phyloP scores from a whole-genome alignment of 2,797 vertebrate species.

The Sarcophilus harrisii region DNA sequence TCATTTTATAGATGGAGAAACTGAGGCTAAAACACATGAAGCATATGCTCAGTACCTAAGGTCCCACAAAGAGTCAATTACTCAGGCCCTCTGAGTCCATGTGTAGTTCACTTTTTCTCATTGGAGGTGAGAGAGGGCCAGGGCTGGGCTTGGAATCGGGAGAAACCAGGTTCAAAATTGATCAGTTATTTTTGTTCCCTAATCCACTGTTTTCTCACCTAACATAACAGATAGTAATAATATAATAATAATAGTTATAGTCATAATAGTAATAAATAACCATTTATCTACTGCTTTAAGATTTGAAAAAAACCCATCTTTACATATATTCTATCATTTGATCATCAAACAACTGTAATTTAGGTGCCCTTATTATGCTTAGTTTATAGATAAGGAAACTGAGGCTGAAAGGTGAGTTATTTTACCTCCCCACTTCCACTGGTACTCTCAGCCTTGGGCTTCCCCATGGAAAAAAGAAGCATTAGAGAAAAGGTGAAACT shows the following conservation, averaged over 20 bases:
- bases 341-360: not conserved
- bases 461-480: conserved; percentile 21
- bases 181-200: not conserved
- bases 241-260: too few species aligned
- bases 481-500: conserved; percentile 23
- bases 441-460: not conserved
- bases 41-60: not conserved
- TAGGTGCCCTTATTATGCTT: not conserved
- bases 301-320: not conserved
- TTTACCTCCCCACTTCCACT: conserved; percentile 41
- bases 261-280: too few species aligned
- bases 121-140: not conserved
- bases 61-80: not conserved
- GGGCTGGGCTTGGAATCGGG: not conserved
- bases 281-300: not conserved
- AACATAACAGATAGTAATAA: not conserved
- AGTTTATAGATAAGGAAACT: not conserved
- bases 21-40: not conserved
- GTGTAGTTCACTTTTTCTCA: not conserved
- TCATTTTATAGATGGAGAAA: not conserved
- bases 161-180: not conserved
- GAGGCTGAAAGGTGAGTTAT: not conserved
- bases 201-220: not conserved
- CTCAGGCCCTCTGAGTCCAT: not conserved
- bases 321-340: not conserved